Evolutionary conservation across 2,888 invertebrate species (phyloP).

Genomic region (Scaptodrosophila latifasciaeformis): DNA sequence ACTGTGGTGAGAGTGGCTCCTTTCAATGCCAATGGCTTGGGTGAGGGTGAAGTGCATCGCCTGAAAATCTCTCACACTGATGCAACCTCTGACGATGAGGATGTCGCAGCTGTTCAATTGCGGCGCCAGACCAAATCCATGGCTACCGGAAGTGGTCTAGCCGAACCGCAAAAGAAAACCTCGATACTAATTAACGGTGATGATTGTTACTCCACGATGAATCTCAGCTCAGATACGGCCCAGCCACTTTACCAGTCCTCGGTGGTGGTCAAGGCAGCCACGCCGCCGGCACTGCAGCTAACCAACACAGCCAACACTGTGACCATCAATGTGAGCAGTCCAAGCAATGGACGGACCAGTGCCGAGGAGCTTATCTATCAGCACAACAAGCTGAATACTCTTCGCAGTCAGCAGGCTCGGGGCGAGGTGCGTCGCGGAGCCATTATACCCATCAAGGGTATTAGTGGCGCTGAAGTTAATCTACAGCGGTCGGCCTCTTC

Average conservation of each 20-base stretch:
- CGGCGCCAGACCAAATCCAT: slow-evolving; percentile 74
- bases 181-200: slow-evolving; percentile 85
- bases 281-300: slow-evolving; percentile 34
- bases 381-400: slow-evolving; percentile 72
- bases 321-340: slow-evolving; percentile 77
- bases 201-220: slow-evolving; percentile 85
- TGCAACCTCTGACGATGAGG: slow-evolving; percentile 49
- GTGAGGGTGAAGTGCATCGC: slow-evolving; percentile 75
- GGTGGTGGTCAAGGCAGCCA: slow-evolving; percentile 81
- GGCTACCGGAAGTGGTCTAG: slow-evolving; percentile 51
- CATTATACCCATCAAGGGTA: slow-evolving; percentile 75
- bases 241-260: slow-evolving; percentile 84
- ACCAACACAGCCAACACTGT: slow-evolving; percentile 78
- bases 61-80: slow-evolving; percentile 78
- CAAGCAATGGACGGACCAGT: slow-evolving; percentile 35
- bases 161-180: slow-evolving; percentile 77
- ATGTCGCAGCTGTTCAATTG: slow-evolving; percentile 16
- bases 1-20: slow-evolving; percentile 77
- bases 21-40: slow-evolving; percentile 69
- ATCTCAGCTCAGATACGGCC: slow-evolving; percentile 79
- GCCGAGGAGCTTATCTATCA: slow-evolving; percentile 71
- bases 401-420: slow-evolving; percentile 61
- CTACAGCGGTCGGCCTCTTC: slow-evolving; percentile 71
- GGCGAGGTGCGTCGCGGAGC: slow-evolving; percentile 48
- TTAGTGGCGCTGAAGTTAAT: slow-evolving; percentile 44